Percentiles rank a stretch among this genome's conserved stretches.
These are phyloP conservation scores for Dallia pectoralis DNA, from an alignment of 2,797 vertebrate species.

Conservation along the genomic window DNA sequence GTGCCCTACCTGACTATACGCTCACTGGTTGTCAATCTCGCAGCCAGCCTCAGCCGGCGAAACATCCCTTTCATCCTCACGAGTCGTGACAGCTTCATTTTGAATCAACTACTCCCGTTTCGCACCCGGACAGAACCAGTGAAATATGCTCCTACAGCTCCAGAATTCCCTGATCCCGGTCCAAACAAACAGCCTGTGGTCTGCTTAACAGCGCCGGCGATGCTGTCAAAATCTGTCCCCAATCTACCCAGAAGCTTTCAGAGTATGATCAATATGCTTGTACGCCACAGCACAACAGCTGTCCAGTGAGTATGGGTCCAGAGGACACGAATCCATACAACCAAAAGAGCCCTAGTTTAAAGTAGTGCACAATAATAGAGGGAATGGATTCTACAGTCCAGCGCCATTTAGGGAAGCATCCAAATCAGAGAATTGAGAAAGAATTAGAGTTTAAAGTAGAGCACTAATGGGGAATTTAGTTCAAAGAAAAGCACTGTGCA, in stretches of 20 bases:
- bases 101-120: not conserved
- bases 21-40: slow-evolving; percentile 17
- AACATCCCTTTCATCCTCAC: slow-evolving; percentile 39
- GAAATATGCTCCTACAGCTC: not conserved
- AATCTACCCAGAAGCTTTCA: slow-evolving; percentile 20
- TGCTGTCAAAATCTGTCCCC: slow-evolving; percentile 4
- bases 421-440: too few relatives aligned
- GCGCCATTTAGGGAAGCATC: too few relatives aligned
- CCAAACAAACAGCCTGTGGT: not conserved
- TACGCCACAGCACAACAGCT: not conserved
- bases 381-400: not conserved
- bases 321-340: slow-evolving; percentile 1
- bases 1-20: slow-evolving; percentile 33
- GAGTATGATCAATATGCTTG: slow-evolving; percentile 20
- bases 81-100: slow-evolving; percentile 30
- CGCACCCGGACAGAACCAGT: not conserved
- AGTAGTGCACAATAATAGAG: not conserved
- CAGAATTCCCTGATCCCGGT: not conserved
- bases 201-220: not conserved
- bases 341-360: not conserved
- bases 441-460: too few relatives aligned
- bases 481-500: not conserved
- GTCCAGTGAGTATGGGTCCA: not conserved
- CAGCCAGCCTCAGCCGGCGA: slow-evolving; percentile 29
- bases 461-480: too few relatives aligned